These are phyloP conservation scores for Zaprionus kolodkinae DNA, from an alignment of 1,140 invertebrate species.

Conservation along the genomic window DNA sequence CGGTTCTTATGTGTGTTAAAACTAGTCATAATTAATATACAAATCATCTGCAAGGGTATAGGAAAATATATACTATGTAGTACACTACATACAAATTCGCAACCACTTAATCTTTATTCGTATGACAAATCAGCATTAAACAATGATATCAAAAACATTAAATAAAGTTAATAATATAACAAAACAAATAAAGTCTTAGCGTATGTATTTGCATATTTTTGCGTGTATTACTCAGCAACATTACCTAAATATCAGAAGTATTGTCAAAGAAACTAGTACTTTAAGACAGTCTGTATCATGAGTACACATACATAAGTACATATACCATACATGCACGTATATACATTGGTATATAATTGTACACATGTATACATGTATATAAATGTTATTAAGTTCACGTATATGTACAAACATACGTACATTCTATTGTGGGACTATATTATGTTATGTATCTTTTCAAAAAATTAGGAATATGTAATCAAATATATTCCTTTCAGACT, in stretches of 20 bases:
- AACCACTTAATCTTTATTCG: neutral
- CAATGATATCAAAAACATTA: neutral
- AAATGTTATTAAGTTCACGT: too few species aligned
- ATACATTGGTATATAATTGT: neutral
- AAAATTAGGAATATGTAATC: neutral
- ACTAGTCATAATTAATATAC: too few species aligned
- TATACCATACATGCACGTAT: neutral
- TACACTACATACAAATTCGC: too few species aligned
- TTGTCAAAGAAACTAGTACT: neutral
- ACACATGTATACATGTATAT: too few species aligned
- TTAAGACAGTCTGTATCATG: neutral
- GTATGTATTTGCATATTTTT: neutral
- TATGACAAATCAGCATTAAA: neutral
- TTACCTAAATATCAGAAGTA: neutral
- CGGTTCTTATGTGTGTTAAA: too few species aligned
- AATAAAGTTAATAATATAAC: neutral
- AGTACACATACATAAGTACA: neutral
- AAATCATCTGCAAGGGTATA: neutral
- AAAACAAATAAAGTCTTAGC: neutral
- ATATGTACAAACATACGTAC: too few species aligned
- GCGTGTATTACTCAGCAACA: neutral
- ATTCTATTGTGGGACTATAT: neutral
- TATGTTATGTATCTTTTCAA: neutral
- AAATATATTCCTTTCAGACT: constrained; percentile 38
- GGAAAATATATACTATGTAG: too few species aligned